Conservation (phyloP, 2,888 invertebrate species). For the Clunio marinus region DNA sequence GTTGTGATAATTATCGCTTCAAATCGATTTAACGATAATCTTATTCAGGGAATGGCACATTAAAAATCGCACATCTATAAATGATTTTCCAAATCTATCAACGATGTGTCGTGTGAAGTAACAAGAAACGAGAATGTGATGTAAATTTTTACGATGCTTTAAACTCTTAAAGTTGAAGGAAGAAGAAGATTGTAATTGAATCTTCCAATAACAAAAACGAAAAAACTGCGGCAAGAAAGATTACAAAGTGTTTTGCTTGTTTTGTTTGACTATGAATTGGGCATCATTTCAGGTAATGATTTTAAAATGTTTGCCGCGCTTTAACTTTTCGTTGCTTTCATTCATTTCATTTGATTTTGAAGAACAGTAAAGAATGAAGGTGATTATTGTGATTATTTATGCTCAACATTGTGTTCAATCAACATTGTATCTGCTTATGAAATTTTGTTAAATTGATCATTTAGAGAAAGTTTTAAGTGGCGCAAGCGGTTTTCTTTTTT, state of each 20-base stretch:
- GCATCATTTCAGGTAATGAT: conserved; percentile 3
- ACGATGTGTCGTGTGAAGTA: too few species aligned
- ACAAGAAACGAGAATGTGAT: too few species aligned
- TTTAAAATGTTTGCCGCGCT: background rate
- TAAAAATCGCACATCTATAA: background rate
- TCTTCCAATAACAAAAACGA: background rate
- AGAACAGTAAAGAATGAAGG: background rate
- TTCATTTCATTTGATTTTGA: background rate
- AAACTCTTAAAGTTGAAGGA: background rate
- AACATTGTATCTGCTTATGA: background rate
- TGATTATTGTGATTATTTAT: conserved; percentile 27
- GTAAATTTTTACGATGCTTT: conserved; percentile 1
- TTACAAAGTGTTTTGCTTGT: background rate
- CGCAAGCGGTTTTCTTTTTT: background rate
- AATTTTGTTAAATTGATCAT: conserved; percentile 2
- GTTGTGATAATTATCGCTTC: conserved; percentile 13
- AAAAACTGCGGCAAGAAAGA: background rate
- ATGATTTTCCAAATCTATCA: too few species aligned
- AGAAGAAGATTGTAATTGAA: background rate
- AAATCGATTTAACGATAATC: conserved; percentile 10
- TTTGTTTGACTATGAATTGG: background rate
- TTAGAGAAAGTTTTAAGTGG: conserved; percentile 21
- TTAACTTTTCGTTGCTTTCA: background rate
- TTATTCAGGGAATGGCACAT: background rate
- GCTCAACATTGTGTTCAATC: background rate